phyloP scores from a whole-genome alignment of 2,797 vertebrate species.

The Varecia variegata region DNA sequence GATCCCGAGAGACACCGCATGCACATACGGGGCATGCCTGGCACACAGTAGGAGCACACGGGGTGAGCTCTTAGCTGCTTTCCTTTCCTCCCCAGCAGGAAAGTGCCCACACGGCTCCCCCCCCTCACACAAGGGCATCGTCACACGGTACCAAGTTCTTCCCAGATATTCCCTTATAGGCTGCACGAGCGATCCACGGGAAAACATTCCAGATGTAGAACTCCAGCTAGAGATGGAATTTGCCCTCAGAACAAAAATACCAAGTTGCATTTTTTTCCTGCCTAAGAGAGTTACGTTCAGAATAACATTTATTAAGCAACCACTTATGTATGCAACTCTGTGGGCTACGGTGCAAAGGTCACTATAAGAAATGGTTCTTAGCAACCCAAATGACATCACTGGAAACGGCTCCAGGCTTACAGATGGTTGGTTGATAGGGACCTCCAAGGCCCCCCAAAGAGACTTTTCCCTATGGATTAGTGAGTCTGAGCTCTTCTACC shows the following conservation, averaged over 20 bases:
- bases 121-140: background rate
- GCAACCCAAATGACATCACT: background rate
- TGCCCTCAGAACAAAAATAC: conserved; percentile 69
- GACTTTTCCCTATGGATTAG: background rate
- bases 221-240: conserved; percentile 68
- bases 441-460: background rate
- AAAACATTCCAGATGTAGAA: conserved; percentile 59
- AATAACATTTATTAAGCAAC: conserved; percentile 67
- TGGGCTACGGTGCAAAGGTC: conserved; percentile 2
- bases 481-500: background rate
- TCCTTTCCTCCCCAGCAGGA: too few relatives aligned
- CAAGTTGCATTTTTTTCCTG: conserved; percentile 56
- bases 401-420: background rate
- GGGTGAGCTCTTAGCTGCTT: background rate
- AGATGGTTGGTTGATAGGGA: background rate
- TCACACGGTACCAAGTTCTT: background rate
- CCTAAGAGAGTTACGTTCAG: conserved; percentile 45
- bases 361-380: conserved; percentile 37
- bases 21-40: fast-evolving
- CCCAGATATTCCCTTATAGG: background rate
- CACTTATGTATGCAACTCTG: background rate
- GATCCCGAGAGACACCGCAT: background rate
- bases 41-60: fast-evolving
- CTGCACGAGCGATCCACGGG: background rate
- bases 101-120: fast-evolving